Evolutionary conservation across 1,140 invertebrate genomes (phyloP).

Genomic region (Stratiolaelaps scimitus): DNA sequence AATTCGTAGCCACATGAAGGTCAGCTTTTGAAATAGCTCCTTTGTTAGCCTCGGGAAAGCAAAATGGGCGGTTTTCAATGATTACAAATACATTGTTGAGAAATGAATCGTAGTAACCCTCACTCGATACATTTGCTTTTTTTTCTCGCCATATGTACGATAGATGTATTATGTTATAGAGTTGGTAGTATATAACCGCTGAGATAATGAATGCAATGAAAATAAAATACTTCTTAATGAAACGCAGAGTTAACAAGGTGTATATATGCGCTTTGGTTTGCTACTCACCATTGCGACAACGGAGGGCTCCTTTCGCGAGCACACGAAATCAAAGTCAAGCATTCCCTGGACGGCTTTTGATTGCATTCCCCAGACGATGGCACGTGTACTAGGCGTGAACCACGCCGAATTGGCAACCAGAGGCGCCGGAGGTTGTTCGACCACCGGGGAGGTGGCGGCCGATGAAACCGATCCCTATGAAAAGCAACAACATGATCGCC

Average conservation of each 20-base stretch:
- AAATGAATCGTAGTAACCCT: too few species aligned
- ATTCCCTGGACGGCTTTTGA: constrained; percentile 90
- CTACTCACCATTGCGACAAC: constrained; percentile 66
- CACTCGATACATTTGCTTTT: too few species aligned
- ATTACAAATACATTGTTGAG: too few species aligned
- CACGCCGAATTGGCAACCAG: constrained; percentile 42
- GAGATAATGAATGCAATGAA: too few species aligned
- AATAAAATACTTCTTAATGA: too few species aligned
- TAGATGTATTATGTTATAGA: too few species aligned
- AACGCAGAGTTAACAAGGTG: background rate
- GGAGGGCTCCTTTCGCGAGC: constrained; percentile 62
- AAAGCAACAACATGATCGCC: too few species aligned
- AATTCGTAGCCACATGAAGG: background rate
- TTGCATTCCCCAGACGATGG: constrained; percentile 99
- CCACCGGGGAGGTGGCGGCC: background rate
- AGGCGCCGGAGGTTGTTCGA: background rate
- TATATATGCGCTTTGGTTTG: background rate
- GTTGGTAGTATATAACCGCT: too few species aligned
- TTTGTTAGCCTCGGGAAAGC: too few species aligned
- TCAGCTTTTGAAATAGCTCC: too few species aligned
- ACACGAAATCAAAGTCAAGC: constrained; percentile 99
- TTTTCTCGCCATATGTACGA: too few species aligned
- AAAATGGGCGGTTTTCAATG: too few species aligned
- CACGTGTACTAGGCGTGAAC: constrained; percentile 71
- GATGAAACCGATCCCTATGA: constrained; percentile 7